Evolutionary conservation across 2,113 vertebrate species (phyloP), one percentile per base, ranked within the genome.

Genomic region (Heterocephalus glaber): DNA sequence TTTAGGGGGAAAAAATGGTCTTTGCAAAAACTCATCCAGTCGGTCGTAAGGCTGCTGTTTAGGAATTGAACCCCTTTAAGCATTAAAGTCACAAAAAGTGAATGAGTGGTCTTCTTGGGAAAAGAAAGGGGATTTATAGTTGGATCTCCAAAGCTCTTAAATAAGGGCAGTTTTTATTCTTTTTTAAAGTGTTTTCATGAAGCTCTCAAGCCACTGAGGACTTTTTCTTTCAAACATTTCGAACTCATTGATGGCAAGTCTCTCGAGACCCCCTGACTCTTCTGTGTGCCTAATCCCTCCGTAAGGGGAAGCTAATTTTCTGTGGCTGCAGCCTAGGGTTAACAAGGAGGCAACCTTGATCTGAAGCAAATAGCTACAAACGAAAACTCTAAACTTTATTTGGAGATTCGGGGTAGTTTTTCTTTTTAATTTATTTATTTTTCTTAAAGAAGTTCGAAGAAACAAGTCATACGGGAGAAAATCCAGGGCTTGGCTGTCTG

Each of bases 111-210:
- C 83, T 38, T 94, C 89, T 96, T 93, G 80, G 74, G 89, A 58
- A 96, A 86, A 76, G 97, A 97, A 96, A 93, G 70, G 5, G 63
- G 52, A 77, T 61, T 77, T 95, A 0, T 49, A 49, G 96, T 96
- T 95, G 83, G 35, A 81, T 95, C 83, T 49, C 95, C 94, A 95
- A 96, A 92, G 87, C 66, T n/a, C 4, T 96, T 97, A 95, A 97
- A 97, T 95, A 88, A n/a, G 77, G 87, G 58, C 94, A 90, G 92
- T 5, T 66, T 85, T 93, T 7, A 47, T 26, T 33, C 49, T 88
- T 96, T 94, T 93, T 92, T 12, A 26, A 95, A 95, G 93, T 94
- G 92, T 93, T 90, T 98, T 82, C 56, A 52, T 81, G 84, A 28
- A 61, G 87, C 12, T 38, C 86, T 94, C 92, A 96, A 0, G 81